Base-by-base conservation (phyloP, 2,888 invertebrate species). In the Omphaloscelis lunosa region DNA sequence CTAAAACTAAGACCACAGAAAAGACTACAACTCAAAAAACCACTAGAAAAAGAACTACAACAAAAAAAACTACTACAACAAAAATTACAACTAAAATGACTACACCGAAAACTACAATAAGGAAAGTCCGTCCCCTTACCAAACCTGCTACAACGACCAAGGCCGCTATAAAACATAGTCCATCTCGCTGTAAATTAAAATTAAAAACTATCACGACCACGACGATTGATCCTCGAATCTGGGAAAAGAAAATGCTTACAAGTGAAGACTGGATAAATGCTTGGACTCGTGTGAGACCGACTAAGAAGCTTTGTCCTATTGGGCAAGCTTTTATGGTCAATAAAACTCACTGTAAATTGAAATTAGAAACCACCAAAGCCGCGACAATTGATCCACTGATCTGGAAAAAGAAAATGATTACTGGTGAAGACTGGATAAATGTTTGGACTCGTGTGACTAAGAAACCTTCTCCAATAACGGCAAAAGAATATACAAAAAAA, bases 201-300 rank as follows among this genome's bases (percentile, higher is more conserved):
- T 34, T 58, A 63, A 75, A 61, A 62, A 12, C 23, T 3, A 29
- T 56, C 7, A 51, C 48, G 2, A 48, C 39, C 7, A 51, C 48
- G 11, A 23, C 3, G 7, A 39, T 20, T 8, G 7, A 39, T 41
- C 39, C 63, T 48, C 48, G 8, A 9, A 0, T 15, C 8, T 8
- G n/a, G 20, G 7, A 56, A 34, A 39, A 8, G 27, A 27, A 63
- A 78, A 62, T 12, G 23, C 2, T 7, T 17, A 8, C n/a, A 2
- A 23, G 4, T 41, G 41, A 53, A 29, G 61, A 41, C 29, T 75
- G 51, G 73, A 41, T 17, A 34, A 29, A 29, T 11, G 15, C 15
- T 29, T 62, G 73, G 71, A 74, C 20, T 17, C 58, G 20, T 27
- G 11, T 23, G 20, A 71, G 48, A 59, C 73, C 73, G 6, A 73